Evolutionary conservation across 2,888 invertebrate genomes (phyloP).

Genomic region (Athripsodes cinereus): DNA sequence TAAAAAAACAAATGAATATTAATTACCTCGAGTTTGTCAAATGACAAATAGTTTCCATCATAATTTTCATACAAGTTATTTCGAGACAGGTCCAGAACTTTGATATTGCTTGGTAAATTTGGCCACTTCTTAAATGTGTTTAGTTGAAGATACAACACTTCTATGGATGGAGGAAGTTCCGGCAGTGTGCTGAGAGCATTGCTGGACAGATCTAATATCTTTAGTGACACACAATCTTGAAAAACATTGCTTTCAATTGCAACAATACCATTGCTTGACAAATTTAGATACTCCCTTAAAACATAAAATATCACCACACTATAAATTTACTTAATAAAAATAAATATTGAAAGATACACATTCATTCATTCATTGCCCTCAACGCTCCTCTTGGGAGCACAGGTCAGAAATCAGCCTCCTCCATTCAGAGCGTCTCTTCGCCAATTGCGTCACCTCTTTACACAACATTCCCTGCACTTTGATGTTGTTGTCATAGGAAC

Average conservation of each 20-base stretch:
- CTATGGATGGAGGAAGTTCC: conserved; percentile 38
- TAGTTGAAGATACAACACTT: conserved; percentile 40
- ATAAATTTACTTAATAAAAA: too few species aligned
- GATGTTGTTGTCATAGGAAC: too few species aligned
- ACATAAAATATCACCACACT: too few species aligned
- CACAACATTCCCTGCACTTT: too few species aligned
- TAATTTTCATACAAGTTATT: conserved; percentile 38
- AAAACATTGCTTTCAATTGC: conserved; percentile 43
- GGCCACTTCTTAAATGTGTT: conserved; percentile 46
- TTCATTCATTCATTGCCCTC: too few species aligned
- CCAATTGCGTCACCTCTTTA: too few species aligned
- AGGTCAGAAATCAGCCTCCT: too few species aligned
- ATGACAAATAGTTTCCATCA: conserved; percentile 33
- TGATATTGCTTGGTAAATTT: conserved; percentile 40
- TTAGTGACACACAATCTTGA: conserved; percentile 37
- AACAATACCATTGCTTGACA: conserved; percentile 46
- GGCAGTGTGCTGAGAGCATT: conserved; percentile 45
- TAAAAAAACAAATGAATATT: too few species aligned
- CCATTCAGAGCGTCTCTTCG: too few species aligned
- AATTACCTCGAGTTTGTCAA: conserved; percentile 8
- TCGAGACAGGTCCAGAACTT: conserved; percentile 43
- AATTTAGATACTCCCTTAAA: conserved; percentile 42
- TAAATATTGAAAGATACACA: too few species aligned
- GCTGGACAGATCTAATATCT: conserved; percentile 44
- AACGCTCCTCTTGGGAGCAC: too few species aligned